Percentiles rank a stretch among this genome's conserved stretches.
phyloP scores from a whole-genome alignment of 2,113 vertebrate genomes.

The Semnornis frantzii region DNA sequence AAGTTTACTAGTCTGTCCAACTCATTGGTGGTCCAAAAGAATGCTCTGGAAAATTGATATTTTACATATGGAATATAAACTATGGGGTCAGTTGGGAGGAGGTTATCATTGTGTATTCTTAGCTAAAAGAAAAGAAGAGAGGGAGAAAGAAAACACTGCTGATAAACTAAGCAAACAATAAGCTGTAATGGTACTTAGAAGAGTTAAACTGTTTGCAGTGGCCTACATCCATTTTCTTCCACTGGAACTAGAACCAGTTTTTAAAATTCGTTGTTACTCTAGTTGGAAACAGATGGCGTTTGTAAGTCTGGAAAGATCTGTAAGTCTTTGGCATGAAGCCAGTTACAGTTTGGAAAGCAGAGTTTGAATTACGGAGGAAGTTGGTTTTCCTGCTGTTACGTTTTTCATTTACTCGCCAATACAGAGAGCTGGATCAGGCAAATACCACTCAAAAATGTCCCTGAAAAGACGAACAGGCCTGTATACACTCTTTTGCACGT shows the following conservation, averaged over 20 bases:
- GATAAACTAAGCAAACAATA: neutral
- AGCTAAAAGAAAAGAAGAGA: neutral
- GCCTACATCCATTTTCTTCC: neutral
- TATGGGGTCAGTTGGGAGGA: neutral
- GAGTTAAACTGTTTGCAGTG: neutral
- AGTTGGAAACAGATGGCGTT: neutral
- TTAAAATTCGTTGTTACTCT: neutral
- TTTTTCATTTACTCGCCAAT: neutral
- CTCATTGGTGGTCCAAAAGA: neutral
- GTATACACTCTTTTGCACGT: neutral
- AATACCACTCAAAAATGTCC: neutral
- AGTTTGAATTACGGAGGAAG: neutral
- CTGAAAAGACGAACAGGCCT: neutral
- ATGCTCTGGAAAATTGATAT: neutral
- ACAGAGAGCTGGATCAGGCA: fast-evolving
- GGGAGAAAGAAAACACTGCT: neutral
- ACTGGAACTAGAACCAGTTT: neutral
- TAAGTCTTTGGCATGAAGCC: neutral
- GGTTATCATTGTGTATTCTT: neutral
- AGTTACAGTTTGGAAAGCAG: neutral
- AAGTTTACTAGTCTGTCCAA: neutral
- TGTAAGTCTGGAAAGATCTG: neutral
- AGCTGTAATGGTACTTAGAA: neutral
- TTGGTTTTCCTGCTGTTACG: neutral
- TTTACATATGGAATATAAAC: neutral